Evolutionary conservation across 2,888 invertebrate genomes (phyloP).

Genomic region (Scaptomyza polygonia): DNA sequence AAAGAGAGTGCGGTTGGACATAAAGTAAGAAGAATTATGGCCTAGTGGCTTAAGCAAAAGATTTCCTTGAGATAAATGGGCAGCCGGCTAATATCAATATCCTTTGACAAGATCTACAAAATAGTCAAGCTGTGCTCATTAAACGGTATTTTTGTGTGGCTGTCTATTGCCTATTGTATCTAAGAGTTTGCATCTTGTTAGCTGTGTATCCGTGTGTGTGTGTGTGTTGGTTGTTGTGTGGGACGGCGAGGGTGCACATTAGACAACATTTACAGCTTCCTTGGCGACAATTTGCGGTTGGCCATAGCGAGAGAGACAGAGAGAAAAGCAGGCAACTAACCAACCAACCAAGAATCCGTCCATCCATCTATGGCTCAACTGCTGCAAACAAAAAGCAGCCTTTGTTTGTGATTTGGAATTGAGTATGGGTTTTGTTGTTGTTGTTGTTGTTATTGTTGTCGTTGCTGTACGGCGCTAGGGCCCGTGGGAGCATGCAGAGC

Average conservation of each 20-base stretch:
- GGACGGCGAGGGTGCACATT: slow-evolving; percentile 57
- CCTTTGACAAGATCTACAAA: slow-evolving; percentile 76
- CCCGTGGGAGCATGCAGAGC: slow-evolving; percentile 24
- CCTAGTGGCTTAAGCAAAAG: slow-evolving; percentile 40
- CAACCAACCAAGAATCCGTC: slow-evolving; percentile 30
- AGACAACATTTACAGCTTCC: slow-evolving; percentile 58
- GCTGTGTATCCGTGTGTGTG: slow-evolving; percentile 41
- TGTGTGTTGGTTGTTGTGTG: slow-evolving; percentile 39
- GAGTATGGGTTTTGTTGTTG: slow-evolving; percentile 8
- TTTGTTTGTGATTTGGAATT: slow-evolving; percentile 51
- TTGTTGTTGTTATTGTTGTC: slow-evolving; percentile 2
- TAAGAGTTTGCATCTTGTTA: slow-evolving; percentile 77
- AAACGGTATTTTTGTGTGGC: slow-evolving; percentile 82
- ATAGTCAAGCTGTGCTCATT: slow-evolving; percentile 82
- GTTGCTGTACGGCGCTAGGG: slow-evolving; percentile 18
- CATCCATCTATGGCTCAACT: slow-evolving; percentile 53
- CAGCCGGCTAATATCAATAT: slow-evolving; percentile 75
- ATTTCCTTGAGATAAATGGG: slow-evolving; percentile 50
- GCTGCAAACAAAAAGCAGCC: slow-evolving; percentile 67
- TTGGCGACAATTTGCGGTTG: slow-evolving; percentile 78
- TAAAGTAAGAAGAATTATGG: slow-evolving; percentile 73
- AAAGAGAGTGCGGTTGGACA: slow-evolving; percentile 25
- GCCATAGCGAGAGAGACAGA: slow-evolving; percentile 42
- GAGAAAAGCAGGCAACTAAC: slow-evolving; percentile 31
- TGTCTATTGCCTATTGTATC: slow-evolving; percentile 55